Conservation (phyloP, 2,113 vertebrate genomes). For the Ammodramus savannarum region DNA sequence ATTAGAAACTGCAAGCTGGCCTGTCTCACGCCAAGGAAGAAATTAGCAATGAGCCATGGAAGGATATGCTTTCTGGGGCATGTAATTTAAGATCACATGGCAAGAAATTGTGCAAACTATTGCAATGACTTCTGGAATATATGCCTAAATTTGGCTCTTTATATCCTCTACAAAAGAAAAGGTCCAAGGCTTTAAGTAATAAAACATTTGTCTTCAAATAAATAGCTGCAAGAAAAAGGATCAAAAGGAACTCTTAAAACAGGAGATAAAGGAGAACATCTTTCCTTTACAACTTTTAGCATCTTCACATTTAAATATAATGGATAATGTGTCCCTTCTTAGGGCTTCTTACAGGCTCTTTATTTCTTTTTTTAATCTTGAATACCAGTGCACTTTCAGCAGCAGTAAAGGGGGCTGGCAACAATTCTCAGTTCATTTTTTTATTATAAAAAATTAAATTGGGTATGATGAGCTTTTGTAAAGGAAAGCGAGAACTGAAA, state of each 20-base stretch:
- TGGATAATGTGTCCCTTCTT: not conserved
- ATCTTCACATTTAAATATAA: not conserved
- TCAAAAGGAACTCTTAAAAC: not conserved
- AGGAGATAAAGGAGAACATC: not conserved
- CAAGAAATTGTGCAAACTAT: not conserved
- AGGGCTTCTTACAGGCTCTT: not conserved
- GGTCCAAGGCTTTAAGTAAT: not conserved
- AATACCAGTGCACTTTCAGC: conserved; percentile 1
- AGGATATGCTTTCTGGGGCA: not conserved
- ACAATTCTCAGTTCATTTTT: conserved; percentile 31
- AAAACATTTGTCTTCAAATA: not conserved
- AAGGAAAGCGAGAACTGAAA: conserved; percentile 56
- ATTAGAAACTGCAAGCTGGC: not conserved
- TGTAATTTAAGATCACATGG: conserved; percentile 13
- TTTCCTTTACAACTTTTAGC: not conserved
- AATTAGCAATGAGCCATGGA: not conserved
- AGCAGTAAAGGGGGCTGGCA: conserved; percentile 9
- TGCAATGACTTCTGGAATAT: not conserved
- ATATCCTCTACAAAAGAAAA: not conserved
- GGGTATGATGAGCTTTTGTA: conserved; percentile 42
- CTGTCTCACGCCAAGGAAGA: conserved; percentile 14
- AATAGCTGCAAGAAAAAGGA: not conserved
- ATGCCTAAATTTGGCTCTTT: not conserved
- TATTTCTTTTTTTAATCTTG: not conserved
- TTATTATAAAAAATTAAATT: conserved; percentile 45